phyloP scores from a whole-genome alignment of 2,797 vertebrate species.

The Cirrhinus molitorella region DNA sequence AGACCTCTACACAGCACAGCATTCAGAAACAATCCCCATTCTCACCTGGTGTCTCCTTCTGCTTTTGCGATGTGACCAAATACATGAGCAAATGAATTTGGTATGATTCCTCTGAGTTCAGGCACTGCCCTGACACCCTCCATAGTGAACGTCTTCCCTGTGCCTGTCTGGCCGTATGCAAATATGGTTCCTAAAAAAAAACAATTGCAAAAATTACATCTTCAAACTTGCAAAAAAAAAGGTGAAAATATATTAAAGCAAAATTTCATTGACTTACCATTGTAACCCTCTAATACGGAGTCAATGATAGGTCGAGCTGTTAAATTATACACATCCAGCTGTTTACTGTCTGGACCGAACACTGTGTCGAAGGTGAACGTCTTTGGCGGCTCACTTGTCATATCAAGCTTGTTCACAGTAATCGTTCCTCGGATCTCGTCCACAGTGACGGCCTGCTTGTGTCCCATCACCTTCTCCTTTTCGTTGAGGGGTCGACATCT shows the following conservation, averaged over 20 bases:
- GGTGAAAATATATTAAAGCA: background rate
- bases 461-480: constrained; percentile 88
- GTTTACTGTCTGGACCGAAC: constrained; percentile 96
- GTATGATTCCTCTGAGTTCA: constrained; percentile 97
- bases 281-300: constrained; percentile 97
- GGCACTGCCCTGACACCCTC: constrained; percentile 96
- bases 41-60: constrained; percentile 95
- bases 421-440: constrained; percentile 97
- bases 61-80: constrained; percentile 99
- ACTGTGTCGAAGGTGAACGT: constrained; percentile 98
- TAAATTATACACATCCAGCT: constrained; percentile 98
- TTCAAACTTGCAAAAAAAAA: background rate
- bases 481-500: constrained; percentile 96
- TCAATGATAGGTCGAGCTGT: constrained; percentile 96
- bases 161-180: constrained; percentile 98
- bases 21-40: background rate
- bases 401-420: constrained; percentile 93
- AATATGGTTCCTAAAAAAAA: constrained; percentile 93
- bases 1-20: background rate
- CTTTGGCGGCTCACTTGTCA: constrained; percentile 93
- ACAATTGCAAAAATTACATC: background rate
- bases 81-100: constrained; percentile 98
- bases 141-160: constrained; percentile 99
- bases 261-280: constrained; percentile 81
- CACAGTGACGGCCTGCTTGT: constrained; percentile 89